These are phyloP conservation scores for Larimichthys polyactis DNA, from an alignment of 2,113 vertebrate species.

Conservation along the genomic window DNA sequence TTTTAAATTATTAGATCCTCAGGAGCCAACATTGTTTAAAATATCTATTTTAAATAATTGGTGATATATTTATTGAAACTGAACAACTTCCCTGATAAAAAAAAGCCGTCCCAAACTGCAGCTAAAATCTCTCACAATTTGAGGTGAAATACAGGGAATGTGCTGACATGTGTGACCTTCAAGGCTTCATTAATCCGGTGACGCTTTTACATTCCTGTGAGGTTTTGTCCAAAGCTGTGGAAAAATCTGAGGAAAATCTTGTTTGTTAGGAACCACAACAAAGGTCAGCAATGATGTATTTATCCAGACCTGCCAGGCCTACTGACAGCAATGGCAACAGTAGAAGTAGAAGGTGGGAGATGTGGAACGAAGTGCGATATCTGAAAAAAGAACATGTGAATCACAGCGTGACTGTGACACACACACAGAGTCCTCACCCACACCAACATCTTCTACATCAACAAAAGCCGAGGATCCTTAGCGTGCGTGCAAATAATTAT, in stretches of 20 bases:
- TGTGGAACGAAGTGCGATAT: constrained; percentile 36
- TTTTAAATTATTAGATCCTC: neutral
- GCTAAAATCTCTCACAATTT: neutral
- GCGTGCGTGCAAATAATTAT: neutral
- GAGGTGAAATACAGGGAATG: constrained; percentile 15
- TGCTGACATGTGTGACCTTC: constrained; percentile 51
- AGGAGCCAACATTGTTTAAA: neutral
- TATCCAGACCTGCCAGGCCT: constrained; percentile 41
- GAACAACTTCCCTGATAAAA: neutral
- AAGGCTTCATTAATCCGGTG: constrained; percentile 33
- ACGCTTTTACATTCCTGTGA: constrained; percentile 31
- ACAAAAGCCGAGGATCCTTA: constrained; percentile 14
- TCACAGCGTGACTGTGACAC: constrained; percentile 54
- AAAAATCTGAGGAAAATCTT: constrained; percentile 47
- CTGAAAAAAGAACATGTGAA: constrained; percentile 57
- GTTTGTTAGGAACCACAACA: constrained; percentile 66
- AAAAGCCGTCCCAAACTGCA: neutral
- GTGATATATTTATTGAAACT: neutral
- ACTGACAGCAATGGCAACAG: constrained; percentile 50
- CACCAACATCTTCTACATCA: constrained; percentile 18
- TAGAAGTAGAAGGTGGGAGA: constrained; percentile 40
- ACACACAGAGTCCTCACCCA: constrained; percentile 54
- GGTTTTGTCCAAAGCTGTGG: constrained; percentile 36
- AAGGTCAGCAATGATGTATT: constrained; percentile 70
- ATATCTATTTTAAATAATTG: neutral